A percentile compares a stretch with the other conserved stretches of the same genome.
Evolutionary conservation across 2,797 vertebrate species (phyloP).

Genomic region (Danio choprae): DNA sequence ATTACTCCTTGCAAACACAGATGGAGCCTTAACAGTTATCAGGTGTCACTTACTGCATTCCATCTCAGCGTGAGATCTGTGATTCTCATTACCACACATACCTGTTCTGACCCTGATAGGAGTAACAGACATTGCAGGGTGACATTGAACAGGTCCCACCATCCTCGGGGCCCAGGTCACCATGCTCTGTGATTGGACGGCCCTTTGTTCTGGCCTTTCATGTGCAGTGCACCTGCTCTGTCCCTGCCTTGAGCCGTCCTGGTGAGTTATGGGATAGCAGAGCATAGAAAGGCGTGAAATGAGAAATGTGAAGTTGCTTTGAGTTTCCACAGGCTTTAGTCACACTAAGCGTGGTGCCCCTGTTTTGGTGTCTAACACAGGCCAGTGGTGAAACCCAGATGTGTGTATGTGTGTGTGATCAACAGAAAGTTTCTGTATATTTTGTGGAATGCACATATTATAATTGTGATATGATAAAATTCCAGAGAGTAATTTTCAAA

Average conservation of each 20-base stretch:
- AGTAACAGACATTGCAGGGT: constrained; percentile 83
- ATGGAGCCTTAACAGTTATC: background rate
- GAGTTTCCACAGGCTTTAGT: constrained; percentile 44
- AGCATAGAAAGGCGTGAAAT: constrained; percentile 52
- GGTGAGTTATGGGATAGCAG: constrained; percentile 83
- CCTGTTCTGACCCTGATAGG: constrained; percentile 77
- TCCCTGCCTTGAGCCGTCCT: constrained; percentile 78
- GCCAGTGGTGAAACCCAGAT: constrained; percentile 1
- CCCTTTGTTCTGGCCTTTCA: constrained; percentile 91
- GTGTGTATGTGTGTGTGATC: background rate
- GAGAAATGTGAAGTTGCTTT: constrained; percentile 54
- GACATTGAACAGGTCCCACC: constrained; percentile 81
- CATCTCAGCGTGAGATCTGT: constrained; percentile 42
- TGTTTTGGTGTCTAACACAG: constrained; percentile 3
- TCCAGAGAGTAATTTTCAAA: background rate
- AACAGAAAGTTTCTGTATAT: constrained; percentile 6
- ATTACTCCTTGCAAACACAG: background rate
- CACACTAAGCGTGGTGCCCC: constrained; percentile 18
- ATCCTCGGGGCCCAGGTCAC: constrained; percentile 77
- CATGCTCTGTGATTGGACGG: constrained; percentile 77
- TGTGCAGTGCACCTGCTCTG: constrained; percentile 78
- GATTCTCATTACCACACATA: constrained; percentile 54
- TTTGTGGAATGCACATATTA: background rate
- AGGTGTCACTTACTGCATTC: constrained; percentile 28
- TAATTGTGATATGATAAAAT: background rate